Conservation (phyloP, 2,888 invertebrate genomes). For the Folsomia candida region DNA sequence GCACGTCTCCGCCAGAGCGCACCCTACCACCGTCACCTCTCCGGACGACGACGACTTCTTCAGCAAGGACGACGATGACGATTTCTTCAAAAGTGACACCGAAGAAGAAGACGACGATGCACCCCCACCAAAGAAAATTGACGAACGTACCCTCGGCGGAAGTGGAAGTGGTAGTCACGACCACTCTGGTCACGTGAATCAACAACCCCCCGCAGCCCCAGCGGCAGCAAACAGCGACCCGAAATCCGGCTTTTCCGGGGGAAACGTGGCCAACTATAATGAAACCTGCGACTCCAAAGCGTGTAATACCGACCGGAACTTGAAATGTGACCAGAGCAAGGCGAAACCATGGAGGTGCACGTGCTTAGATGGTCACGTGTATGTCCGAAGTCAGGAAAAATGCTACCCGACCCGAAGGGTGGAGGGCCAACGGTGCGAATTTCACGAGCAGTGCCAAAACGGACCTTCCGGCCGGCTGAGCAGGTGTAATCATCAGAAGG, state of each 20-base stretch:
- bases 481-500: slow-evolving; percentile 16
- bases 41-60: neutral
- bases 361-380: slow-evolving; percentile 15
- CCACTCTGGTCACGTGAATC: slow-evolving; percentile 4
- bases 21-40: neutral
- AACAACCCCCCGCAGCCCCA: neutral
- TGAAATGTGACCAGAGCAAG: slow-evolving; percentile 8
- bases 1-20: neutral
- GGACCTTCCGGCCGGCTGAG: slow-evolving; percentile 14
- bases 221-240: neutral
- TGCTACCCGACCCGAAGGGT: slow-evolving; percentile 18
- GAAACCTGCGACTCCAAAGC: slow-evolving; percentile 24
- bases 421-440: slow-evolving; percentile 1
- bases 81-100: neutral
- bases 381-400: slow-evolving; percentile 21
- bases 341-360: slow-evolving; percentile 20
- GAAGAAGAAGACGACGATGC: slow-evolving; percentile 1
- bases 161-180: neutral
- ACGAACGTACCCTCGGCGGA: neutral
- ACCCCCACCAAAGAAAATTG: neutral
- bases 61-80: neutral
- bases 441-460: slow-evolving; percentile 30
- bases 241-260: neutral
- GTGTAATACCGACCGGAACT: neutral
- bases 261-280: slow-evolving; percentile 25